phyloP scores from a whole-genome alignment of 2,797 vertebrate species.

The Sebastes diaconus region DNA sequence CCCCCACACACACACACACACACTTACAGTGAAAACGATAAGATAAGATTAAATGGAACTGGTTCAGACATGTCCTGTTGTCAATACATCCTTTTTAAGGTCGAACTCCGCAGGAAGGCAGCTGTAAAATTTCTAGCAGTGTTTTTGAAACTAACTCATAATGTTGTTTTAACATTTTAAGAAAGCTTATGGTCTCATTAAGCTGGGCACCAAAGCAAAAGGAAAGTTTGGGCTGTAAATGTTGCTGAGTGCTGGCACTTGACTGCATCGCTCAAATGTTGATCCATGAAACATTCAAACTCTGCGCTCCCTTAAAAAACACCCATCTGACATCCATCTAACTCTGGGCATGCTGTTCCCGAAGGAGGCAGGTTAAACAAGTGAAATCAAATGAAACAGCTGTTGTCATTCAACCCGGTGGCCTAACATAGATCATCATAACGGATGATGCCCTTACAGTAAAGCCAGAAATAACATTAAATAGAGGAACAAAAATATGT shows the following conservation, averaged over 20 bases:
- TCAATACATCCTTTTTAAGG: background rate
- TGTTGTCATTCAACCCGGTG: slow-evolving; percentile 11
- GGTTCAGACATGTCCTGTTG: slow-evolving; percentile 6
- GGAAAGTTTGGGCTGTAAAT: background rate
- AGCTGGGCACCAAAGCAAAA: background rate
- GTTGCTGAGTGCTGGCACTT: background rate
- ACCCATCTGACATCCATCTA: slow-evolving; percentile 5
- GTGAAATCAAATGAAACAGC: slow-evolving; percentile 25
- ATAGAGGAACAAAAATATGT: background rate
- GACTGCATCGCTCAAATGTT: background rate
- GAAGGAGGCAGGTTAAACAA: background rate
- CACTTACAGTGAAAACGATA: background rate
- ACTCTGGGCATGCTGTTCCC: background rate
- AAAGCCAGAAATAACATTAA: background rate
- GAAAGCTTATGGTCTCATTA: background rate
- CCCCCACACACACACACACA: background rate
- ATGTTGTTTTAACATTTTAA: slow-evolving; percentile 10
- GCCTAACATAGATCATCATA: slow-evolving; percentile 1
- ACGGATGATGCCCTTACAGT: slow-evolving; percentile 15
- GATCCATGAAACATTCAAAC: background rate
- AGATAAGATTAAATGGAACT: slow-evolving; percentile 27
- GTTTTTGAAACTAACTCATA: background rate
- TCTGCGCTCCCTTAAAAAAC: background rate
- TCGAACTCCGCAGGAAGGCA: background rate
- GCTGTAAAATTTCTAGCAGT: background rate